Conservation (phyloP, 2,888 invertebrate species). For the Rambutsinella grinnellia region DNA sequence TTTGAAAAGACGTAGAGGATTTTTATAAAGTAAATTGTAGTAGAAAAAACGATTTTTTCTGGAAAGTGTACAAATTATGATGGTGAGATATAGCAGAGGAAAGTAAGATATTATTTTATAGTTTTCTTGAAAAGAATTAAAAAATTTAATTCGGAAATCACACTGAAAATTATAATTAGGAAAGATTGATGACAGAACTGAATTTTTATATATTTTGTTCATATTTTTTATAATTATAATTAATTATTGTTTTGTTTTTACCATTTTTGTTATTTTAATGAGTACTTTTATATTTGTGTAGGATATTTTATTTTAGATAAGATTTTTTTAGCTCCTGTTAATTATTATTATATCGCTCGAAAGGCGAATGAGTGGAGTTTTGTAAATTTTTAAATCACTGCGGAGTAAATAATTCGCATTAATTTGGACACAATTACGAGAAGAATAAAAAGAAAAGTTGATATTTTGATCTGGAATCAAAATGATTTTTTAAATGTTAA, state of each 20-base stretch:
- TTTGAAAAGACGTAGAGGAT: neutral
- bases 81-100: neutral
- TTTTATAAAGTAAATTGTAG: neutral
- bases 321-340: slow-evolving; percentile 8
- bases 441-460: neutral
- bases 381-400: no score
- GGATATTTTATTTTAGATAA: neutral
- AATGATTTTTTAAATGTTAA: no score
- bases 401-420: no score
- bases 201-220: slow-evolving; percentile 47
- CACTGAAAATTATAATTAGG: slow-evolving; percentile 3
- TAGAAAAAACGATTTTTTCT: slow-evolving; percentile 11
- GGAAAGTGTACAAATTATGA: neutral
- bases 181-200: slow-evolving; percentile 46
- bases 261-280: slow-evolving; percentile 1
- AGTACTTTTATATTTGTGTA: slow-evolving; percentile 4
- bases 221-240: slow-evolving; percentile 17
- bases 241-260: slow-evolving; percentile 5
- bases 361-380: no score
- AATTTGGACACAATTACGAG: neutral
- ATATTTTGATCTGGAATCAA: neutral
- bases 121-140: no score
- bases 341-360: slow-evolving; percentile 43
- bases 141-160: no score
- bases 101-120: slow-evolving; percentile 2